These are phyloP conservation scores for Zapornia atra DNA, from an alignment of 2,113 vertebrate species.

Conservation along the genomic window DNA sequence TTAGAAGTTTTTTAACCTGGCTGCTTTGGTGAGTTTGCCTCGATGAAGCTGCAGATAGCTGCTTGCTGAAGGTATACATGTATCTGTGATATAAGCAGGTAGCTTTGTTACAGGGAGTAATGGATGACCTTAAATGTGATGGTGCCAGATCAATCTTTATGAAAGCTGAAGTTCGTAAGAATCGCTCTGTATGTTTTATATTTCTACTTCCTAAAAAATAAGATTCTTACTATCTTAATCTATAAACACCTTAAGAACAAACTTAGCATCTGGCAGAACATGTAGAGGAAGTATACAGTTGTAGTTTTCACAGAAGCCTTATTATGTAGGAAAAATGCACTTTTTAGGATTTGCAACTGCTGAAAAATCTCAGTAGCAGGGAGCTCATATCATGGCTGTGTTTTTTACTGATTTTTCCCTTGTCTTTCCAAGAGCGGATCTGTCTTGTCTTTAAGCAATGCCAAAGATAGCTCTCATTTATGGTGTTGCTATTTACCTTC, in stretches of 20 bases:
- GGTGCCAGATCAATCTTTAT: not conserved
- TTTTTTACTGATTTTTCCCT: not conserved
- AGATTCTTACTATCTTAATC: not conserved
- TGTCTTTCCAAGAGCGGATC: no score
- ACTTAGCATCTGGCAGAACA: not conserved
- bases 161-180: not conserved
- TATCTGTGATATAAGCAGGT: not conserved
- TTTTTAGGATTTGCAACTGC: not conserved
- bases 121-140: not conserved
- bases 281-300: not conserved
- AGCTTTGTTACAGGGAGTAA: not conserved
- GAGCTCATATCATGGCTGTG: not conserved
- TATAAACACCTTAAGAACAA: not conserved
- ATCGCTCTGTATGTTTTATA: not conserved
- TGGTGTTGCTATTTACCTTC: not conserved
- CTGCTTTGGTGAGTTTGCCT: not conserved
- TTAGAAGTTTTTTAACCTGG: not conserved
- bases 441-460: not conserved
- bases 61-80: rapidly evolving
- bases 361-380: not conserved
- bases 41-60: not conserved
- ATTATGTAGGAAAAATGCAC: not conserved
- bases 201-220: not conserved
- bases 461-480: not conserved
- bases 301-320: not conserved